Percentiles rank a stretch among this genome's conserved stretches.
Evolutionary conservation across 1,140 invertebrate species (phyloP).

Genomic region (Lithobius niger): DNA sequence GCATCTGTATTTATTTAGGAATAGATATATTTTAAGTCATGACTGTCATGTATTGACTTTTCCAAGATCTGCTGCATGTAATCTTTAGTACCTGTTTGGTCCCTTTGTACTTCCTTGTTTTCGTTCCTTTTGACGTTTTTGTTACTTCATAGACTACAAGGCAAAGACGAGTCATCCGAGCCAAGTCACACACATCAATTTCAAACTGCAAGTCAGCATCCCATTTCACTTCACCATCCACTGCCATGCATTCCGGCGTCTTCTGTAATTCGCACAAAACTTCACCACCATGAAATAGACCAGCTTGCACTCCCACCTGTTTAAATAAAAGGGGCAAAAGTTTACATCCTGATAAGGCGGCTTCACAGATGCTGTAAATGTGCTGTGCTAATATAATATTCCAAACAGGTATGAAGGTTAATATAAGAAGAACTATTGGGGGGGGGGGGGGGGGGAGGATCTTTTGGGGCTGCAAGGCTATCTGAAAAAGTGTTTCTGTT

Average conservation of each 20-base stretch:
- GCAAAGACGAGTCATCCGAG: slow-evolving; percentile 74
- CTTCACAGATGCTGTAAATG: too few relatives aligned
- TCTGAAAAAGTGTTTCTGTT: not conserved
- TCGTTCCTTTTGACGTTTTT: slow-evolving; percentile 50
- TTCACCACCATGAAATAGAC: slow-evolving; percentile 74
- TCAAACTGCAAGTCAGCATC: slow-evolving; percentile 67
- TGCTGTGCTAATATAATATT: not conserved
- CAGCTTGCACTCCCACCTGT: slow-evolving; percentile 70
- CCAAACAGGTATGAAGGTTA: too few relatives aligned
- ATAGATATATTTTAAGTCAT: too few relatives aligned
- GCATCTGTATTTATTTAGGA: too few relatives aligned
- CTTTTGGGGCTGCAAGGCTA: not conserved
- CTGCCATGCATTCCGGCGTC: slow-evolving; percentile 39
- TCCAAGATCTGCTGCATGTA: too few relatives aligned
- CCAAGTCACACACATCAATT: slow-evolving; percentile 59
- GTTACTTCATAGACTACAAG: slow-evolving; percentile 76
- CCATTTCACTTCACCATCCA: slow-evolving; percentile 57
- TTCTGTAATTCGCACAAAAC: slow-evolving; percentile 60
- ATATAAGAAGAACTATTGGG: too few relatives aligned
- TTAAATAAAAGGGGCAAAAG: too few relatives aligned
- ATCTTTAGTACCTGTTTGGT: slow-evolving; percentile 34
- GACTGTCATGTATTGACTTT: slow-evolving; percentile 28
- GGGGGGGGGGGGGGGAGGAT: not conserved
- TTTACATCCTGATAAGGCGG: too few relatives aligned
- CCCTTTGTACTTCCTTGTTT: slow-evolving; percentile 41